These are phyloP conservation scores for Amblyteles armatorius DNA, from an alignment of 2,888 invertebrate species.

Conservation along the genomic window DNA sequence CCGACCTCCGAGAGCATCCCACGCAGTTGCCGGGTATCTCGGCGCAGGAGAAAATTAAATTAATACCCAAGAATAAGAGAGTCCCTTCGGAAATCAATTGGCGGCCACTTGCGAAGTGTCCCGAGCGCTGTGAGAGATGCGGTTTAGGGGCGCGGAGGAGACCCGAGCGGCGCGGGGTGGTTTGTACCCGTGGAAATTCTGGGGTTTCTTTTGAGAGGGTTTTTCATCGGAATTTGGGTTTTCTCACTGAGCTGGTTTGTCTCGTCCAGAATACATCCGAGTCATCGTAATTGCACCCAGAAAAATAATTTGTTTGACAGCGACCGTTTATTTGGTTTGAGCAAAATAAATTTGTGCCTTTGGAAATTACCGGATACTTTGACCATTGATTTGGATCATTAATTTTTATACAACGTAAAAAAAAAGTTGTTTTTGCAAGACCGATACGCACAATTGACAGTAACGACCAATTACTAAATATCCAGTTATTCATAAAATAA, in stretches of 20 bases:
- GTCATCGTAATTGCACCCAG: too few relatives aligned
- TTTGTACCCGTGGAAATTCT: too few relatives aligned
- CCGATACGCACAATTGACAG: not conserved
- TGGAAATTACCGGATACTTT: slow-evolving; percentile 50
- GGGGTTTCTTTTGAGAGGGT: too few relatives aligned
- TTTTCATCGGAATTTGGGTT: too few relatives aligned
- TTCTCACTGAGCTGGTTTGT: too few relatives aligned
- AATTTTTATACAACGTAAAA: not conserved
- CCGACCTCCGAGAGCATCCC: slow-evolving; percentile 43
- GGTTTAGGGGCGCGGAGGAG: too few relatives aligned
- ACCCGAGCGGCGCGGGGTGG: too few relatives aligned
- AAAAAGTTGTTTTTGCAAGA: not conserved
- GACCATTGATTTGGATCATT: not conserved
- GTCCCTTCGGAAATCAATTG: slow-evolving; percentile 64
- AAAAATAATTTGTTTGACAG: too few relatives aligned
- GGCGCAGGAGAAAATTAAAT: slow-evolving; percentile 61
- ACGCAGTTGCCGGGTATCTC: slow-evolving; percentile 43
- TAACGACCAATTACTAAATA: not conserved
- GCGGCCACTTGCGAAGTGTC: slow-evolving; percentile 23
- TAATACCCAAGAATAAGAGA: slow-evolving; percentile 65
- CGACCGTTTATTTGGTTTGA: too few relatives aligned
- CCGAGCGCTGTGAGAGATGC: not conserved
- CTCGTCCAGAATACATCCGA: too few relatives aligned
- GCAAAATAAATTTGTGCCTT: slow-evolving; percentile 39
- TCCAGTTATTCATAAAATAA: slow-evolving; percentile 19